A percentile compares a stretch with the other conserved stretches of the same genome.
These are phyloP conservation scores for Embidobia sp. DNA, from an alignment of 2,888 invertebrate species.

Conservation along the genomic window DNA sequence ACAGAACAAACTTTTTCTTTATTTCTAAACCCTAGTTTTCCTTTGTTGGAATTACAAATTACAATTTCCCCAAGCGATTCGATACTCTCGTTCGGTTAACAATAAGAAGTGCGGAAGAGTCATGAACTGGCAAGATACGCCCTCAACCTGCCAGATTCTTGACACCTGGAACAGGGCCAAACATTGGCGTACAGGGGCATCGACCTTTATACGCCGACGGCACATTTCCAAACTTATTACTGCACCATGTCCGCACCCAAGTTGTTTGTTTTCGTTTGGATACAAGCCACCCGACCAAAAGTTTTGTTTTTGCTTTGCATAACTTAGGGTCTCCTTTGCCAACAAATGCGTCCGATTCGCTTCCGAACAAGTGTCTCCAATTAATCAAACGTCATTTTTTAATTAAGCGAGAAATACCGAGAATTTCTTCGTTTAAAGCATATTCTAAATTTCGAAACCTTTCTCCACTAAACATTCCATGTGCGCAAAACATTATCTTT, in stretches of 20 bases:
- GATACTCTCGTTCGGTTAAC: slow-evolving; percentile 66
- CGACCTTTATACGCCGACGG: slow-evolving; percentile 77
- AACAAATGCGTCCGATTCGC: slow-evolving; percentile 15
- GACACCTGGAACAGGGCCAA: slow-evolving; percentile 80
- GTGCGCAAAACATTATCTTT: no score
- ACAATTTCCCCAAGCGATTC: slow-evolving; percentile 11
- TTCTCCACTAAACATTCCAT: no score
- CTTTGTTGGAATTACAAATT: background rate
- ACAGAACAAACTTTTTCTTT: no score
- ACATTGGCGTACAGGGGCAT: slow-evolving; percentile 71
- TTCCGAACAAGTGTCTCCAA: slow-evolving; percentile 41
- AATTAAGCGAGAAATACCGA: slow-evolving; percentile 16
- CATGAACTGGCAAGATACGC: slow-evolving; percentile 71
- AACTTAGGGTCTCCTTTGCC: slow-evolving; percentile 45
- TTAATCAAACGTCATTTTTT: slow-evolving; percentile 39
- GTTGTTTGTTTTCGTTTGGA: slow-evolving; percentile 76
- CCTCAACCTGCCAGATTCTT: slow-evolving; percentile 72
- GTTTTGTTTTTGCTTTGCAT: slow-evolving; percentile 55
- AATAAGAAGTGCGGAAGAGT: slow-evolving; percentile 66
- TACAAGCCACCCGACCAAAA: slow-evolving; percentile 27
- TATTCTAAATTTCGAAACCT: no score
- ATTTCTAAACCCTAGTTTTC: no score
- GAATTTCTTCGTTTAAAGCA: no score
- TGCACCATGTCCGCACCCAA: slow-evolving; percentile 75
- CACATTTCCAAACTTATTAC: slow-evolving; percentile 79